Base-by-base conservation (phyloP, 2,113 vertebrate species). In the Tinamus guttatus region DNA sequence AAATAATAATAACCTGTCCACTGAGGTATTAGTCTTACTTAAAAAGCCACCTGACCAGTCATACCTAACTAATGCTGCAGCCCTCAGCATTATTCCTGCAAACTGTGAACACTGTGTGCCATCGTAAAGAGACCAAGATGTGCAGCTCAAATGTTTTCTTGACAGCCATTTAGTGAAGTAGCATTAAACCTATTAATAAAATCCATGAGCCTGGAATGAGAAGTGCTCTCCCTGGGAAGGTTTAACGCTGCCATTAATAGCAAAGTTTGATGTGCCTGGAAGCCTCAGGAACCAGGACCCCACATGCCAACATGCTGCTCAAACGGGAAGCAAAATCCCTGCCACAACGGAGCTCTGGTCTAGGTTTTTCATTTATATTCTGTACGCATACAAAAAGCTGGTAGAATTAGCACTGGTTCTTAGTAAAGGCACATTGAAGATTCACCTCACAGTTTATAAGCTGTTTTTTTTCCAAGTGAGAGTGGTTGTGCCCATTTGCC, bases 211-310 rank as follows among this genome's bases (percentile, higher is more conserved):
- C 25, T 56, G 25, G 52, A 30, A 47, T 27, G 56, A 38, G 27
- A 30, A 34, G 17, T 58, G 22, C 52, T 63, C 36, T 40, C 41
- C 43, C 34, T 52, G 40, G 27, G 68, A n/a, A 75, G 24, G 36
- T 45, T 89, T 63, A 63, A 62, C 5, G 2, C 41, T 73, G 51
- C 19, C 8, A 3, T 63, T 62, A 40, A 40, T 13, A 28, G n/a
- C 34, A 11, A 38, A 74, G n/a, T 51, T 22, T 52, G 14, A 28
- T 59, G 4, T 47, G 74, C 49, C 56, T 32, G 56, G 41, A 34
- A 80, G 47, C n/a, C 18, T 59, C 1, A 1, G 49, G 21, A 16
- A 20, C 17, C 2, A 1, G 43, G 38, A 40, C 19, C 18, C 19
- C 4, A 1, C 4, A 14, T 24, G 49, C 11, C 59, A 19, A 40